A percentile compares a stretch with the other conserved stretches of the same genome.
These are phyloP conservation scores for Anisognathus igniventris DNA, from an alignment of 2,797 vertebrate species.

Conservation along the genomic window DNA sequence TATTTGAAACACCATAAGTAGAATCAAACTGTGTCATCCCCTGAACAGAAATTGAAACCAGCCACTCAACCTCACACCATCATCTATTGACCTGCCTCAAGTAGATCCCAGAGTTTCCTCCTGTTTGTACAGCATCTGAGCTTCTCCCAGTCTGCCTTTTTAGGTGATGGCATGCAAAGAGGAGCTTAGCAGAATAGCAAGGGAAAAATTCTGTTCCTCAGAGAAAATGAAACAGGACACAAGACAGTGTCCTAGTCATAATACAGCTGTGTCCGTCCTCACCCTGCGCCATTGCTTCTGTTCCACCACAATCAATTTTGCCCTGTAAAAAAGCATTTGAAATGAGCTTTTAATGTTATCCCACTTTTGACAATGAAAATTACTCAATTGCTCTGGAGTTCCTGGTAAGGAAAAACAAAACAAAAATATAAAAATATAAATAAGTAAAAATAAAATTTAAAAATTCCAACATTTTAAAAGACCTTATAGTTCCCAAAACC, in stretches of 20 bases:
- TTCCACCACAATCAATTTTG: neutral
- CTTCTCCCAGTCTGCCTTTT: neutral
- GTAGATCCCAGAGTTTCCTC: neutral
- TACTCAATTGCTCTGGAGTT: neutral
- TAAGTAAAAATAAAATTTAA: neutral
- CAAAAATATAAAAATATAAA: neutral
- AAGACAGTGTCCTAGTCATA: neutral
- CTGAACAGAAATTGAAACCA: neutral
- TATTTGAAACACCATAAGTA: neutral
- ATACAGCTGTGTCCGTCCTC: neutral
- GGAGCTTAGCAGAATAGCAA: neutral
- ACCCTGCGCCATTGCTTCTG: neutral
- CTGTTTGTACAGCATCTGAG: neutral
- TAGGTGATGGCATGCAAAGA: neutral
- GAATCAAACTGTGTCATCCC: neutral
- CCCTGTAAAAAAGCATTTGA: neutral
- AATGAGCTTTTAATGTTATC: neutral
- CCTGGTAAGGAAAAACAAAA: neutral
- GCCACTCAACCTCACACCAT: neutral
- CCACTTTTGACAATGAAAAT: neutral
- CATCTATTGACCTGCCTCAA: neutral
- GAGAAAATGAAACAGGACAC: neutral
- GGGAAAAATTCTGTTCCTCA: neutral
- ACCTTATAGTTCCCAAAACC: neutral
- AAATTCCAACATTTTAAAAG: neutral